Conservation (phyloP, 64 coral and sea anemone species). For the Pocillopora verrucosa region DNA sequence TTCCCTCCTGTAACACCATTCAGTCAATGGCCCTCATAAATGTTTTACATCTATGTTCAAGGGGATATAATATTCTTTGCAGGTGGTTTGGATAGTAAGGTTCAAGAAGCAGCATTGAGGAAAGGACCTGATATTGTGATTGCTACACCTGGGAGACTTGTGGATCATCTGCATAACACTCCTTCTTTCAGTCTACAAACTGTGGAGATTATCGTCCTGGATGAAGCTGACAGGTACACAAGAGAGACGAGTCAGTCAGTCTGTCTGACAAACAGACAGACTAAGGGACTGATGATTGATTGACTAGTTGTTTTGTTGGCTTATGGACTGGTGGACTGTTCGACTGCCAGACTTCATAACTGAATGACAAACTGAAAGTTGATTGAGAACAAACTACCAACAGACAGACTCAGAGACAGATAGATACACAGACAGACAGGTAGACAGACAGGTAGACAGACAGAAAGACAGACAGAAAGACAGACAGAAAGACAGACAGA, state of each 20-base stretch:
- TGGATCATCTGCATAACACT: slow-evolving; percentile 93
- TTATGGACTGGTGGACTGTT: no score
- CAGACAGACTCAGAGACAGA: no score
- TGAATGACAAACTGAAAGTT: no score
- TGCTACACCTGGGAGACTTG: slow-evolving; percentile 92
- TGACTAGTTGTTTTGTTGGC: no score
- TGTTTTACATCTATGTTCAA: not conserved
- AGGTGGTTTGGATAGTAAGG: slow-evolving; percentile 90
- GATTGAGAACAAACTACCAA: no score
- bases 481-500: no score
- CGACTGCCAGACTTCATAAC: no score
- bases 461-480: no score
- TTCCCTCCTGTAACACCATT: not conserved
- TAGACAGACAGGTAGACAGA: no score
- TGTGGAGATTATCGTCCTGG: slow-evolving; percentile 91
- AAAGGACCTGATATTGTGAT: slow-evolving; percentile 94
- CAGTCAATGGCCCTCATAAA: not conserved
- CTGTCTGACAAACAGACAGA: not conserved
- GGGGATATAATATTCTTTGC: not conserved
- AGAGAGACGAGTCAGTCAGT: not conserved
- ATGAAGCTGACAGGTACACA: slow-evolving; percentile 89
- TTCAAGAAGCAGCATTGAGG: slow-evolving; percentile 79
- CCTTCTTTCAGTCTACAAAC: slow-evolving; percentile 88
- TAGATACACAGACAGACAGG: no score
- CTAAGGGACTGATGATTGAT: not conserved